A percentile compares a stretch with the other conserved stretches of the same genome.
Evolutionary conservation across 2,797 vertebrate species (phyloP).

Genomic region (Halcyon badia): DNA sequence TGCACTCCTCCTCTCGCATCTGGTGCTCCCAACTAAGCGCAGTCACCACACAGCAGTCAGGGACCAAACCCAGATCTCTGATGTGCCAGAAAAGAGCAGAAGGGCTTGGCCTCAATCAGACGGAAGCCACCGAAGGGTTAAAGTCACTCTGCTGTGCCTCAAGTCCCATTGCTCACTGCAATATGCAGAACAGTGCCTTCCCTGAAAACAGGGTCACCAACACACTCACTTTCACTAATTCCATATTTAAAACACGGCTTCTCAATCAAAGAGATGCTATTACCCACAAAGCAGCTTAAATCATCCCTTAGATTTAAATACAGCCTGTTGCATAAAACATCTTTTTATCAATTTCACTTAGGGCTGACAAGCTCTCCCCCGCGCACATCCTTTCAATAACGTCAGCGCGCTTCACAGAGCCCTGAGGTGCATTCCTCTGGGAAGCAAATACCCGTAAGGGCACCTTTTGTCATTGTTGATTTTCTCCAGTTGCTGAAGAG

Average conservation of each 20-base stretch:
- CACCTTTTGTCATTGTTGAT: not conserved
- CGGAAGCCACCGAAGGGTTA: not conserved
- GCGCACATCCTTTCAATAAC: not conserved
- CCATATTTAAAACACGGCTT: not conserved
- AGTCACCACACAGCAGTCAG: not conserved
- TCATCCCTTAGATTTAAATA: constrained; percentile 7
- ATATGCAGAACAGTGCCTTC: not conserved
- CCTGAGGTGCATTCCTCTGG: not conserved
- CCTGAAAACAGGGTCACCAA: not conserved
- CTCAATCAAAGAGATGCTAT: not conserved
- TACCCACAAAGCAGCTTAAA: constrained; percentile 30
- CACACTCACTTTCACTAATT: not conserved
- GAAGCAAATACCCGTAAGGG: not conserved
- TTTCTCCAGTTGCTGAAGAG: not conserved
- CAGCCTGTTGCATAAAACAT: constrained; percentile 47
- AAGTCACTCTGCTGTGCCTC: not conserved
- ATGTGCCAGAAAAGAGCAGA: rapidly evolving
- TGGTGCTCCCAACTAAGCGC: not conserved
- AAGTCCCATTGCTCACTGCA: not conserved
- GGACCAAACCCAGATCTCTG: not conserved
- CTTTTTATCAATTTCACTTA: constrained; percentile 13
- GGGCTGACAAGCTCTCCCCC: not conserved
- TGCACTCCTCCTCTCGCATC: not conserved
- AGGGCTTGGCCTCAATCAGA: not conserved
- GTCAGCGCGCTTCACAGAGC: not conserved